A percentile compares a stretch with the other conserved stretches of the same genome.
Conservation (phyloP, 2,113 vertebrate genomes). For the Paracanthobrama guichenoti region DNA sequence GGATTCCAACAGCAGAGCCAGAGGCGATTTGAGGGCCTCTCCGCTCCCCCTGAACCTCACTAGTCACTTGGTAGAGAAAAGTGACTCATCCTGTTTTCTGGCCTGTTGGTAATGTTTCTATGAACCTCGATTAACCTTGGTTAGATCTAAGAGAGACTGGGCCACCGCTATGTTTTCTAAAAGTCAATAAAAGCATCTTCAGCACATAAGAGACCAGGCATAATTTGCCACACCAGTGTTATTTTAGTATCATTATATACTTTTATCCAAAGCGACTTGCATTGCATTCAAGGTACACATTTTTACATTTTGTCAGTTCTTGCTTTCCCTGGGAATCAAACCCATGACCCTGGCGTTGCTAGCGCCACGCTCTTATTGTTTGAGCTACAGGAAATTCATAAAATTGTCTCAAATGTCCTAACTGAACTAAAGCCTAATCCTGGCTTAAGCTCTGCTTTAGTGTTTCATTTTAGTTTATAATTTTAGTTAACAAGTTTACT, state of each 20-base stretch:
- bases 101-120: constrained; percentile 9
- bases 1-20: constrained; percentile 1
- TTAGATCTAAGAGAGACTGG: not conserved
- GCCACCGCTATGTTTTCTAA: not conserved
- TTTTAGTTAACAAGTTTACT: not conserved
- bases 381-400: too few relatives aligned
- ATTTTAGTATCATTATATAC: not conserved
- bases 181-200: not conserved
- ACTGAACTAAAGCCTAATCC: too few relatives aligned
- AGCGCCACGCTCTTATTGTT: too few relatives aligned
- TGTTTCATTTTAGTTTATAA: not conserved
- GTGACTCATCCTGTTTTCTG: constrained; percentile 18
- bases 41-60: not conserved
- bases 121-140: constrained; percentile 1
- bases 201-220: not conserved
- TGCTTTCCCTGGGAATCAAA: too few relatives aligned
- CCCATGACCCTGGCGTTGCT: too few relatives aligned
- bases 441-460: not conserved
- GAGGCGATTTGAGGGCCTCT: not conserved
- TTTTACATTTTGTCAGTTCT: too few relatives aligned
- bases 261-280: too few relatives aligned
- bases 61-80: not conserved
- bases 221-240: not conserved
- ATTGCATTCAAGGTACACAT: too few relatives aligned
- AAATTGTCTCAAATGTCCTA: too few relatives aligned